Conservation (phyloP, 2,113 vertebrate genomes). For the Anseranas semipalmata region DNA sequence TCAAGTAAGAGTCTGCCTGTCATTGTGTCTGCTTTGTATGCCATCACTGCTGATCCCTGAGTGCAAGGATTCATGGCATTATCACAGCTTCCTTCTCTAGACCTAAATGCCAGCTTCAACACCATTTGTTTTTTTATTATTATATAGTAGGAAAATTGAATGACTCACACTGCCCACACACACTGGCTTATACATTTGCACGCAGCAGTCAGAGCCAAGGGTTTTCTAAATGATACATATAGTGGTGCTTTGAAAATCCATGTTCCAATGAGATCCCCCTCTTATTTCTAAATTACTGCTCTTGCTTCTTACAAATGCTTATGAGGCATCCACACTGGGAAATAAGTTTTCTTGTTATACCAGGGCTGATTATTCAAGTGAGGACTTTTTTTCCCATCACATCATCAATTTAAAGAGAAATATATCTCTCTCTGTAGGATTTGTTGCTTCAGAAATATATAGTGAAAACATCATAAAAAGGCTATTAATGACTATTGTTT, state of each 20-base stretch:
- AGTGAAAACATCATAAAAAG: conserved; percentile 9
- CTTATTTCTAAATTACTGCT: conserved; percentile 32
- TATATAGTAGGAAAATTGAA: conserved; percentile 50
- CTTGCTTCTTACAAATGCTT: neutral
- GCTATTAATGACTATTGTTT: conserved; percentile 29
- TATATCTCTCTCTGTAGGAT: neutral
- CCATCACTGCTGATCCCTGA: conserved; percentile 25
- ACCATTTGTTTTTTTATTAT: conserved; percentile 50
- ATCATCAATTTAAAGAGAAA: neutral
- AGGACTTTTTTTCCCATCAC: neutral
- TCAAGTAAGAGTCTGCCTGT: conserved; percentile 51
- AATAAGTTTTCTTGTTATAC: neutral
- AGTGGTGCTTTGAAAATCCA: conserved; percentile 31
- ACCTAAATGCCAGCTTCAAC: conserved; percentile 36
- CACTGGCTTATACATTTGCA: conserved; percentile 29
- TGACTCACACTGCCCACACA: conserved; percentile 25
- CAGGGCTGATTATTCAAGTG: neutral
- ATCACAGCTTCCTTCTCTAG: conserved; percentile 61
- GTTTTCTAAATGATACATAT: conserved; percentile 34
- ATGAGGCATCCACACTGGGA: neutral
- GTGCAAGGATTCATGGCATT: conserved; percentile 60
- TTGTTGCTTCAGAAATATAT: neutral
- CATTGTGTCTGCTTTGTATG: conserved; percentile 55
- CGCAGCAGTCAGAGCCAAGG: conserved; percentile 45
- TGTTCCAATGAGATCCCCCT: neutral